A percentile compares a stretch with the other conserved stretches of the same genome.
These are phyloP conservation scores for Tenrec ecaudatus DNA, from an alignment of 2,113 vertebrate species.

Conservation along the genomic window DNA sequence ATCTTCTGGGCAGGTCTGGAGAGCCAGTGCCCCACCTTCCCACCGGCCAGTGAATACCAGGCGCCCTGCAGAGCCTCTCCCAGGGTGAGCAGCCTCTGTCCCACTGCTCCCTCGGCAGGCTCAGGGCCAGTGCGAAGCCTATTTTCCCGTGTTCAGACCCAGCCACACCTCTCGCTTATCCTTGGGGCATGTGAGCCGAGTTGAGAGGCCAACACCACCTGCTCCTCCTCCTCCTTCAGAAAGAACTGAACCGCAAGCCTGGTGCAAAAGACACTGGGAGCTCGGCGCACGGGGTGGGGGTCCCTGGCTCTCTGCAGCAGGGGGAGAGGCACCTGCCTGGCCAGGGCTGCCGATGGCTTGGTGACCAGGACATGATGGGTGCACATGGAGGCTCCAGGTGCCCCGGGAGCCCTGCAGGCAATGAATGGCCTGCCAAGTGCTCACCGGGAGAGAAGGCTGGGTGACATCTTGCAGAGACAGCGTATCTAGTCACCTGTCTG, in stretches of 20 bases:
- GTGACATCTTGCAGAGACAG: not conserved
- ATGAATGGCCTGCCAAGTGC: not conserved
- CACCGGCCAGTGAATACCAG: not conserved
- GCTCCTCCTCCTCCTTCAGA: slow-evolving; percentile 39
- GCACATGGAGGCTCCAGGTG: not conserved
- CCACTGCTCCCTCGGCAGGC: slow-evolving; percentile 63
- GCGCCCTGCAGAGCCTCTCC: not conserved
- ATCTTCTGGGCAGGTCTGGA: not conserved
- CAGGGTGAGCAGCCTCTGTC: not conserved
- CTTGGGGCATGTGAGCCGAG: slow-evolving; percentile 55
- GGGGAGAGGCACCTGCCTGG: not conserved
- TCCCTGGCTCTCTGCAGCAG: not conserved
- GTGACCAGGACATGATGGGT: not conserved
- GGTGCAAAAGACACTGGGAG: not conserved
- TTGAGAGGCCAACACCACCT: slow-evolving; percentile 66
- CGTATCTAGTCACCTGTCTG: no score
- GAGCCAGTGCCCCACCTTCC: not conserved
- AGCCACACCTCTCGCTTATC: slow-evolving; percentile 67
- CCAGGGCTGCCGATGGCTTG: not conserved
- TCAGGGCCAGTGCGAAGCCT: slow-evolving; percentile 19
- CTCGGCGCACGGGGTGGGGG: not conserved
- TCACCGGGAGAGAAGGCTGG: no score
- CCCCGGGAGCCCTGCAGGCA: not conserved
- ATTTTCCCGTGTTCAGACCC: not conserved
- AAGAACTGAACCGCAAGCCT: rapidly evolving